Percentiles rank a stretch among this genome's conserved stretches.
Evolutionary conservation across 2,797 vertebrate genomes (phyloP).

Genomic region (Anabas testudineus): DNA sequence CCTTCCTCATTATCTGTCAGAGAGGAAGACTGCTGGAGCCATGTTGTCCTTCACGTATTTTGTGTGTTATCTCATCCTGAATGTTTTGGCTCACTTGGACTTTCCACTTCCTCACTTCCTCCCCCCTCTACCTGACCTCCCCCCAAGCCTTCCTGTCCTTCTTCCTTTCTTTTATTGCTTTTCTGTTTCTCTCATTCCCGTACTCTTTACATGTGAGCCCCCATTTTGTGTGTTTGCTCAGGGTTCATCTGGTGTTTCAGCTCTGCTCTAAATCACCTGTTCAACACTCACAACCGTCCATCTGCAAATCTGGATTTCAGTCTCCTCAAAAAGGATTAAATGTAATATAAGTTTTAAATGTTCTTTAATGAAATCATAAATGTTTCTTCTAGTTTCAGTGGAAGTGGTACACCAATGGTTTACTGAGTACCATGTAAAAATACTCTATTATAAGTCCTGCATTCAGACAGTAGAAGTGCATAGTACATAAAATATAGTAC

Average conservation of each 20-base stretch:
- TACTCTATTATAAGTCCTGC: no score
- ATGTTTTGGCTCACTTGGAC: conserved; percentile 28
- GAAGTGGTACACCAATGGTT: no score
- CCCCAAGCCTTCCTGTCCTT: conserved; percentile 34
- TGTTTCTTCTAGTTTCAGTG: no score
- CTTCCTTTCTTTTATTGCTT: conserved; percentile 35
- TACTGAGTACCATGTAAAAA: no score
- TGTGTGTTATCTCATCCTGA: conserved; percentile 73
- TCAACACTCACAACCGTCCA: background rate
- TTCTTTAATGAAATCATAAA: background rate
- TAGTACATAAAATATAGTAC: no score
- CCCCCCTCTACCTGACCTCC: conserved; percentile 55
- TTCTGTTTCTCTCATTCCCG: conserved; percentile 3
- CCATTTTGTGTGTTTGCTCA: no score
- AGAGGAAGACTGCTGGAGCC: conserved; percentile 49
- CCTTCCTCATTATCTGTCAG: conserved; percentile 24
- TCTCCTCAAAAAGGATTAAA: no score
- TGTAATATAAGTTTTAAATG: background rate
- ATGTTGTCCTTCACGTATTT: conserved; percentile 25
- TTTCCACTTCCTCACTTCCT: conserved; percentile 70
- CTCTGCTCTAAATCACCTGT: background rate
- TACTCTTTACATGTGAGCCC: no score
- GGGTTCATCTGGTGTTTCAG: no score
- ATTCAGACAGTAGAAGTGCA: no score
- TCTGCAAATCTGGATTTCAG: background rate